A percentile compares a stretch with the other conserved stretches of the same genome.
phyloP scores from a whole-genome alignment of 2,113 vertebrate species.

The Boleophthalmus pectinirostris region DNA sequence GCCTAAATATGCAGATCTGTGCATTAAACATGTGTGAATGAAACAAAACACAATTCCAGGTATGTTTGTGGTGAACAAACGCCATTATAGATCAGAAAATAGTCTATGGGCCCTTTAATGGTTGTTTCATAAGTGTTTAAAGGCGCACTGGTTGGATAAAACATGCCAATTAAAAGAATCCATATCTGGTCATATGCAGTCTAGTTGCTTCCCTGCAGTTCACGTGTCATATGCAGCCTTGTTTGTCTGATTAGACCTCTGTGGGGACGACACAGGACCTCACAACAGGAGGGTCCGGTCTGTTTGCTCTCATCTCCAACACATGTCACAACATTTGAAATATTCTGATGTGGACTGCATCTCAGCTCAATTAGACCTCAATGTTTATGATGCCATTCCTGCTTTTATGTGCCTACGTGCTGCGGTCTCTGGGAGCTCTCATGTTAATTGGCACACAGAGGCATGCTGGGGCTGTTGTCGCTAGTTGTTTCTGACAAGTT shows the following conservation, averaged over 20 bases:
- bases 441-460: slow-evolving; percentile 52
- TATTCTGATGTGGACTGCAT: slow-evolving; percentile 26
- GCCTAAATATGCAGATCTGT: too few relatives aligned
- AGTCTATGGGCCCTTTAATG: too few relatives aligned
- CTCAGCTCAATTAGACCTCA: slow-evolving; percentile 47
- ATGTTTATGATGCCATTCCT: slow-evolving; percentile 56
- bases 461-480: slow-evolving; percentile 26
- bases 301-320: slow-evolving; percentile 13
- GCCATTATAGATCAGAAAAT: too few relatives aligned
- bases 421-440: slow-evolving; percentile 32
- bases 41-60: too few relatives aligned
- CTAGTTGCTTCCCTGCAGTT: background rate
- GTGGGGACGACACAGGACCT: slow-evolving; percentile 44
- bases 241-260: slow-evolving; percentile 58
- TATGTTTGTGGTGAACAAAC: too few relatives aligned
- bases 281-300: slow-evolving; percentile 17
- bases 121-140: too few relatives aligned
- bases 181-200: background rate
- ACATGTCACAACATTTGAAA: slow-evolving; percentile 7
- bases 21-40: too few relatives aligned
- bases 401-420: slow-evolving; percentile 24
- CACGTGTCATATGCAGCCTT: slow-evolving; percentile 21
- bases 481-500: slow-evolving; percentile 52
- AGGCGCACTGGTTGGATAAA: too few relatives aligned
- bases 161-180: background rate